phyloP scores from a whole-genome alignment of 2,888 invertebrate species.

The Limulus polyphemus region DNA sequence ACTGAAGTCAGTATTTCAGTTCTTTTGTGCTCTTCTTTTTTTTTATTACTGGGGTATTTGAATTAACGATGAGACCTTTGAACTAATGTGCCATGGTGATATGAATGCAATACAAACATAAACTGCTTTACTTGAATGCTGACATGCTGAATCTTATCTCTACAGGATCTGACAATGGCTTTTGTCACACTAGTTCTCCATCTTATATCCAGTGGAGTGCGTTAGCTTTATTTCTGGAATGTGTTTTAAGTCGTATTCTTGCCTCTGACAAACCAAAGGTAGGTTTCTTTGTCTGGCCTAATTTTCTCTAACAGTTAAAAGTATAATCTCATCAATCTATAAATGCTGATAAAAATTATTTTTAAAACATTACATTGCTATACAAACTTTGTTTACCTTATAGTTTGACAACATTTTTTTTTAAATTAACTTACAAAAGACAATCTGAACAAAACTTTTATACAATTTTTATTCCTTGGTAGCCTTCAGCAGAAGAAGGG shows the following conservation, averaged over 20 bases:
- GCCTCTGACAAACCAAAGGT: conserved; percentile 40
- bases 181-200: conserved; percentile 41
- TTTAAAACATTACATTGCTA: background rate
- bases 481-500: conserved; percentile 58
- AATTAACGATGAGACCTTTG: background rate
- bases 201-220: conserved; percentile 49
- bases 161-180: conserved; percentile 35
- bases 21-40: background rate
- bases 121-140: background rate
- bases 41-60: too few species aligned
- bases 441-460: background rate
- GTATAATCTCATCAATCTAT: background rate
- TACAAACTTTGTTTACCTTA: too few species aligned
- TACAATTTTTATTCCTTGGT: conserved; percentile 2
- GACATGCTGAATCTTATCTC: background rate
- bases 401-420: too few species aligned
- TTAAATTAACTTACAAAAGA: too few species aligned
- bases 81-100: too few species aligned
- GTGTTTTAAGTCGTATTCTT: conserved; percentile 64
- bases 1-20: background rate
- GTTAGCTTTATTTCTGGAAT: conserved; percentile 48
- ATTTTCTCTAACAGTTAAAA: background rate
- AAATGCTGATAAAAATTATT: background rate
- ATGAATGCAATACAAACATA: too few species aligned
- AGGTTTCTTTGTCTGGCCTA: conserved; percentile 36